Evolutionary conservation across 2,113 vertebrate genomes (phyloP).

Genomic region (Dicentrarchus labrax): DNA sequence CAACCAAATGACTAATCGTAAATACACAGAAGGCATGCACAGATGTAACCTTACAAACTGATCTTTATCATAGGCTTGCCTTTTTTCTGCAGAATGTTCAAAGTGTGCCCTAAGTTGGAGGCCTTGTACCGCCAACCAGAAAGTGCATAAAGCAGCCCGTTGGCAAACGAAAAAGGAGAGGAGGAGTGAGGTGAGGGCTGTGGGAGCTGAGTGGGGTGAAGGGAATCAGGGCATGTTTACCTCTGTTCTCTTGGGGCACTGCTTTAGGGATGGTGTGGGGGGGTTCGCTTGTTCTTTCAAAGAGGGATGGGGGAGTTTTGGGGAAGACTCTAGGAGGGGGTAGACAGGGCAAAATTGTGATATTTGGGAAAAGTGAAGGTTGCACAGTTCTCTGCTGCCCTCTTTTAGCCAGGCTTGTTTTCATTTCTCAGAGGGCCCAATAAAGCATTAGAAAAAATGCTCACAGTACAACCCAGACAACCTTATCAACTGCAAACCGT

Average conservation of each 20-base stretch:
- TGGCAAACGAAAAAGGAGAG: conserved; percentile 52
- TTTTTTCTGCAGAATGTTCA: conserved; percentile 43
- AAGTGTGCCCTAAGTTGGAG: conserved; percentile 50
- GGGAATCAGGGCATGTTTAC: conserved; percentile 73
- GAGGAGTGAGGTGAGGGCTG: conserved; percentile 31
- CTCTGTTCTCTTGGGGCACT: conserved; percentile 71
- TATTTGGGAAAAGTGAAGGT: conserved; percentile 49
- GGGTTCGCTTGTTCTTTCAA: conserved; percentile 15
- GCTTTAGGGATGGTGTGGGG: conserved; percentile 52
- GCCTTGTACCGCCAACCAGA: conserved; percentile 33
- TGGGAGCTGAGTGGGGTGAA: conserved; percentile 36
- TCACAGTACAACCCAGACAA: background rate
- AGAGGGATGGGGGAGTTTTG: conserved; percentile 39
- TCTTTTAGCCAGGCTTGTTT: conserved; percentile 49
- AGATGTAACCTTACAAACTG: conserved; percentile 52
- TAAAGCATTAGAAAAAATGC: conserved; percentile 10
- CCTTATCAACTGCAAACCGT: conserved; percentile 1
- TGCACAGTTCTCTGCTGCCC: conserved; percentile 47
- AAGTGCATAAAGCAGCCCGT: conserved; percentile 61
- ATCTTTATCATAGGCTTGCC: conserved; percentile 33
- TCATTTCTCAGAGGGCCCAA: conserved; percentile 21
- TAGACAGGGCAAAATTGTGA: conserved; percentile 19
- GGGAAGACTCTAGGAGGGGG: conserved; percentile 18
- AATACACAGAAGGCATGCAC: conserved; percentile 20
- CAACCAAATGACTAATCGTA: conserved; percentile 8